Percentiles rank a stretch among this genome's conserved stretches.
Evolutionary conservation across 2,113 vertebrate genomes (phyloP).

Genomic region (Pelobates fuscus): DNA sequence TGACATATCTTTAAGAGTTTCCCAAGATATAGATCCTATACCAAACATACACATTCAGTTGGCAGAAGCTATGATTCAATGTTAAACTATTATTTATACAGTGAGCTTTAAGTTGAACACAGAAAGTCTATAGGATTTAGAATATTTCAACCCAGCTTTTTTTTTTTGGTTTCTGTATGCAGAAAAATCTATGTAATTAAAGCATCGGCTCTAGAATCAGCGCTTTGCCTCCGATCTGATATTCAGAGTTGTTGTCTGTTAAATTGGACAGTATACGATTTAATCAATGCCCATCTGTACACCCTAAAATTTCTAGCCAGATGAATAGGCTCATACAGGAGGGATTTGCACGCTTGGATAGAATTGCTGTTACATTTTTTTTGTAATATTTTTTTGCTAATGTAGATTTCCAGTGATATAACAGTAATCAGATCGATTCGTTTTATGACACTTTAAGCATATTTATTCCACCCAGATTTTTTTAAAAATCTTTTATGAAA

Average conservation of each 20-base stretch:
- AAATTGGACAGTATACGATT: constrained; percentile 57
- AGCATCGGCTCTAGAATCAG: constrained; percentile 26
- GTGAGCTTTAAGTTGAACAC: not conserved
- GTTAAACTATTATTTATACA: too few relatives aligned
- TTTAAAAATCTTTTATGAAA: constrained; percentile 24
- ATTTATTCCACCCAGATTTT: constrained; percentile 35
- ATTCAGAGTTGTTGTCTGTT: constrained; percentile 54
- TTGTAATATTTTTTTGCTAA: constrained; percentile 46
- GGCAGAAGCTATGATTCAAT: not conserved
- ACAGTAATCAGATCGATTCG: constrained; percentile 51
- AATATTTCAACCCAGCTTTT: not conserved
- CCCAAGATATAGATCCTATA: not conserved
- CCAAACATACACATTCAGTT: not conserved
- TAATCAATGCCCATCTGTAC: constrained; percentile 60
- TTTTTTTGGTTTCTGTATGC: too few relatives aligned
- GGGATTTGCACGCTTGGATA: constrained; percentile 55
- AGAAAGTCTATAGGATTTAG: too few relatives aligned
- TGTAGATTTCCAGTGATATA: constrained; percentile 55
- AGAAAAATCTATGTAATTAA: not conserved
- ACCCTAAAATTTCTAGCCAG: constrained; percentile 25
- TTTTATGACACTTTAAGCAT: constrained; percentile 31
- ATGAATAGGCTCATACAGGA: constrained; percentile 52
- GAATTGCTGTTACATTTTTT: constrained; percentile 59
- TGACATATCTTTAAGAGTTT: not conserved
- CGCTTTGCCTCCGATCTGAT: constrained; percentile 55